These are phyloP conservation scores for Dynastes grantii DNA, from an alignment of 2,888 invertebrate genomes.

Conservation along the genomic window DNA sequence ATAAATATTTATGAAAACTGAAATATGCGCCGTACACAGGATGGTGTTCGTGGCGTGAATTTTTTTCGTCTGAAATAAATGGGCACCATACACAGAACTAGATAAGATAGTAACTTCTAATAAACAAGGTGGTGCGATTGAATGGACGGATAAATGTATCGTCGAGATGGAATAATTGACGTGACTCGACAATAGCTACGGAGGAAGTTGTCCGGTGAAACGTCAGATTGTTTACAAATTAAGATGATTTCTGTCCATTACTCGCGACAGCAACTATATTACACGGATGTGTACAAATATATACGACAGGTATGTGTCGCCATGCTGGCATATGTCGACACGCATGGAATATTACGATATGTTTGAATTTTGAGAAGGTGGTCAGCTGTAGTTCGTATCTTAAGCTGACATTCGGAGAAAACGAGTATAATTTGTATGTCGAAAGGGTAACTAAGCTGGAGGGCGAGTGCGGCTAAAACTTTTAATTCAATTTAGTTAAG, in stretches of 20 bases:
- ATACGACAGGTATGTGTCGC: neutral
- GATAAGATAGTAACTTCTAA: slow-evolving; percentile 44
- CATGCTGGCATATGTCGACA: too few species aligned
- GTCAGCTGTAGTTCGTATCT: too few species aligned
- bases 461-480: too few species aligned
- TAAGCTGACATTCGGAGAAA: too few species aligned
- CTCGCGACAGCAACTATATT: slow-evolving; percentile 8
- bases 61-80: slow-evolving; percentile 46
- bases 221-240: slow-evolving; percentile 43
- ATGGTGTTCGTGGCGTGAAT: slow-evolving; percentile 36
- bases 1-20: slow-evolving; percentile 52
- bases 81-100: slow-evolving; percentile 20
- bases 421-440: too few species aligned
- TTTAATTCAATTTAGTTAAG: too few species aligned
- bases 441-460: too few species aligned
- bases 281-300: neutral
- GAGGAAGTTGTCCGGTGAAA: slow-evolving; percentile 42
- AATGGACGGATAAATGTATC: slow-evolving; percentile 35
- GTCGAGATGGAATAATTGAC: slow-evolving; percentile 30
- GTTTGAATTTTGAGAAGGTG: too few species aligned
- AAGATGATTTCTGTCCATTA: slow-evolving; percentile 38
- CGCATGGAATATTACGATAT: too few species aligned
- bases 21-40: slow-evolving; percentile 41
- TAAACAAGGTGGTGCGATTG: slow-evolving; percentile 44
- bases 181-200: slow-evolving; percentile 24